Conservation (phyloP, 2,797 vertebrate species). For the Pterois miles region DNA sequence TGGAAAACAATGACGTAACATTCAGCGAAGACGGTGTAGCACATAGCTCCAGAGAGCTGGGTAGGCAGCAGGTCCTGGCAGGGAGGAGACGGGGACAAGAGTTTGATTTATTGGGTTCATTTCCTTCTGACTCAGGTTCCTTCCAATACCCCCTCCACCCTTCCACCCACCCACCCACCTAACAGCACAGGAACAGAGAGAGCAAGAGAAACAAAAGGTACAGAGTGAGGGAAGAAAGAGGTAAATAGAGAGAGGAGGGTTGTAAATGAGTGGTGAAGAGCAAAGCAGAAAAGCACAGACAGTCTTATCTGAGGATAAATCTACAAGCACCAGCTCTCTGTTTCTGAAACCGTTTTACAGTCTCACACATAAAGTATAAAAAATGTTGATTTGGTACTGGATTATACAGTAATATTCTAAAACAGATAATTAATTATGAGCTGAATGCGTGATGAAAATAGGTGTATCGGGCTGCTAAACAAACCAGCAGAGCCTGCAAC, state of each 20-base stretch:
- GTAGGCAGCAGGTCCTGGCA: slow-evolving; percentile 71
- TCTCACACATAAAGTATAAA: not conserved
- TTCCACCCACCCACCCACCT: not conserved
- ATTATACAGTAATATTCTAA: not conserved
- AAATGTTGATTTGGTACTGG: not conserved
- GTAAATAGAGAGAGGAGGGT: slow-evolving; percentile 29
- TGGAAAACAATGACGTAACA: slow-evolving; percentile 18
- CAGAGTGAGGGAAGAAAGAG: slow-evolving; percentile 19
- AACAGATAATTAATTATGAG: not conserved
- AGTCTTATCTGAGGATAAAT: slow-evolving; percentile 15
- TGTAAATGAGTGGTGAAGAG: slow-evolving; percentile 14
- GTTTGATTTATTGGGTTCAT: slow-evolving; percentile 87
- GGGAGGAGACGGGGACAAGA: slow-evolving; percentile 73
- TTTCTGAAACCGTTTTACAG: slow-evolving; percentile 19
- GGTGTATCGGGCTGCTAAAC: not conserved
- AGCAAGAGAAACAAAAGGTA: slow-evolving; percentile 44
- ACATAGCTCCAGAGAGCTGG: slow-evolving; percentile 43
- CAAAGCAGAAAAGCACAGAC: slow-evolving; percentile 41
- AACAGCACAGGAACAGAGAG: slow-evolving; percentile 50
- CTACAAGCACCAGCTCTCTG: not conserved
- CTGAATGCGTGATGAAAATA: not conserved
- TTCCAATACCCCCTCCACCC: slow-evolving; percentile 43
- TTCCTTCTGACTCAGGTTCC: slow-evolving; percentile 79
- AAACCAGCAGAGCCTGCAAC: not conserved
- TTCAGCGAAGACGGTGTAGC: slow-evolving; percentile 16